phyloP scores from a whole-genome alignment of 2,888 invertebrate species.

The Lordiphosa fenestrarum region DNA sequence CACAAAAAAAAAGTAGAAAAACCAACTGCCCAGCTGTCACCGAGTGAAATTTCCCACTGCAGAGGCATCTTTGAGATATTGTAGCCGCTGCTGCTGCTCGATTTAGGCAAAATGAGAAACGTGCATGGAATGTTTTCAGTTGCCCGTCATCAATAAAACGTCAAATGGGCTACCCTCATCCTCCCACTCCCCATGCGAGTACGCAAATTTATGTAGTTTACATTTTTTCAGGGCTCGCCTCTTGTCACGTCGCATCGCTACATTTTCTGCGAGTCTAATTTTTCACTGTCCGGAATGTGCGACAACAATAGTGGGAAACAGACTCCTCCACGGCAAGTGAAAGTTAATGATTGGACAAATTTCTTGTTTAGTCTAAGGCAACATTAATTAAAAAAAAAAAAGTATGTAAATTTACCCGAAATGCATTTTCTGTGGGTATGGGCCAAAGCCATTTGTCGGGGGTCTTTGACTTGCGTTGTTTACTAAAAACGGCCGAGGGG shows the following conservation, averaged over 20 bases:
- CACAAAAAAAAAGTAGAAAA: slow-evolving; percentile 11
- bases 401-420: slow-evolving; percentile 38
- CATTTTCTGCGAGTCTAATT: slow-evolving; percentile 6
- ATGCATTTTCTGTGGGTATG: slow-evolving; percentile 7
- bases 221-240: slow-evolving; percentile 37
- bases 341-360: slow-evolving; percentile 44
- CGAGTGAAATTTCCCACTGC: slow-evolving; percentile 7
- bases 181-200: slow-evolving; percentile 16
- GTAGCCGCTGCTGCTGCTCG: slow-evolving; percentile 29
- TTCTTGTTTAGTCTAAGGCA: slow-evolving; percentile 12
- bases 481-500: slow-evolving; percentile 4
- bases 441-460: neutral
- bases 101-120: slow-evolving; percentile 69
- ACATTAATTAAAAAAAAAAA: slow-evolving; percentile 29
- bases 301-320: slow-evolving; percentile 11
- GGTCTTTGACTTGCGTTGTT: slow-evolving; percentile 13
- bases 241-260: slow-evolving; percentile 44
- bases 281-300: slow-evolving; percentile 9
- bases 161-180: slow-evolving; percentile 54
- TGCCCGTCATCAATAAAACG: slow-evolving; percentile 66
- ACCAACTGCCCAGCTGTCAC: slow-evolving; percentile 8
- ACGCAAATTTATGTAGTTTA: slow-evolving; percentile 65
- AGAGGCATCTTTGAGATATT: slow-evolving; percentile 33
- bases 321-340: slow-evolving; percentile 37
- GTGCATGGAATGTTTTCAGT: slow-evolving; percentile 56